Evolutionary conservation across 2,888 invertebrate genomes (phyloP).

Genomic region (Scelioninae gen. 1): DNA sequence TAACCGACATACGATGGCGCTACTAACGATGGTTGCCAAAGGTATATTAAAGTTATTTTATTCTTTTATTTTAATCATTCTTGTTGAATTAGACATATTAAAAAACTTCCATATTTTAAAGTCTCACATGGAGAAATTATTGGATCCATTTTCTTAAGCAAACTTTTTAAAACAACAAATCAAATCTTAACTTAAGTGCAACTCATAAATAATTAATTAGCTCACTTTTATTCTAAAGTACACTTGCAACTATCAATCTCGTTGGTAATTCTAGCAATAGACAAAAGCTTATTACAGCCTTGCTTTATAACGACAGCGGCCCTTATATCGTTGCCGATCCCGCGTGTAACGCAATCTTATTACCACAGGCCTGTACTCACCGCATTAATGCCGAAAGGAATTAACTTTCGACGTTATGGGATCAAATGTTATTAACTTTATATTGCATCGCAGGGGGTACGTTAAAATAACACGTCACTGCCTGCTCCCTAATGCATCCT

Average conservation of each 20-base stretch:
- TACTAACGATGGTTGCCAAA: too few species aligned
- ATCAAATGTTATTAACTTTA: slow-evolving; percentile 82
- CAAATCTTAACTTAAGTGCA: slow-evolving; percentile 1
- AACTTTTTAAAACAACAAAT: background rate
- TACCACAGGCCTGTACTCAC: slow-evolving; percentile 67
- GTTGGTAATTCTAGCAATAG: slow-evolving; percentile 45
- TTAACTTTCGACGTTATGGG: slow-evolving; percentile 82
- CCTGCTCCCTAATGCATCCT: slow-evolving; percentile 69
- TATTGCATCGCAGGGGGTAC: slow-evolving; percentile 76
- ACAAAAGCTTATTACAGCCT: slow-evolving; percentile 75
- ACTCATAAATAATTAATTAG: slow-evolving; percentile 29
- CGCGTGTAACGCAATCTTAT: slow-evolving; percentile 70
- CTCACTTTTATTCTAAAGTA: slow-evolving; percentile 3
- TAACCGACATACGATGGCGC: too few species aligned
- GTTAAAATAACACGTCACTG: slow-evolving; percentile 73
- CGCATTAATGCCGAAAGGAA: slow-evolving; percentile 83
- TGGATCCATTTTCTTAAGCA: too few species aligned
- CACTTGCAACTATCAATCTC: slow-evolving; percentile 34
- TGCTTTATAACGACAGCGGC: slow-evolving; percentile 78
- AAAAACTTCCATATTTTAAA: too few species aligned
- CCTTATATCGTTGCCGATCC: slow-evolving; percentile 74
- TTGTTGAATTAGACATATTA: too few species aligned
- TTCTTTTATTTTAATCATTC: too few species aligned
- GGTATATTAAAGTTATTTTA: too few species aligned
- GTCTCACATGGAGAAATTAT: too few species aligned